Conservation (phyloP, 2,797 vertebrate genomes). For the Epinephelus malabaricus region DNA sequence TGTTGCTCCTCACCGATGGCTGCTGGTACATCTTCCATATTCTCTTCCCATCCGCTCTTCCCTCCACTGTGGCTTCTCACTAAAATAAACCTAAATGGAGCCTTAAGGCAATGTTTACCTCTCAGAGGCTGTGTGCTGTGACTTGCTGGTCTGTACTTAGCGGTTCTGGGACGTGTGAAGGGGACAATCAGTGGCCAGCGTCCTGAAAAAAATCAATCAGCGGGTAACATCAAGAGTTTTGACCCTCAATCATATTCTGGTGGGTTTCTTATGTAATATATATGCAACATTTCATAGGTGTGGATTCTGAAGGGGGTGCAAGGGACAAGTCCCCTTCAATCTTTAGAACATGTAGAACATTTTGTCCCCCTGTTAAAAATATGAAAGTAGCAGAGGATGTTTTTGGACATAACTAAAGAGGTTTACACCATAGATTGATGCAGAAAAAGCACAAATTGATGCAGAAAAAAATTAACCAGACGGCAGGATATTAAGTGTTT, state of each 20-base stretch:
- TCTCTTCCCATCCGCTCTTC: slow-evolving; percentile 19
- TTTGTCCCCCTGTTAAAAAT: too few relatives aligned
- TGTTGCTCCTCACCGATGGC: slow-evolving; percentile 1
- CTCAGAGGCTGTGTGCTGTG: slow-evolving; percentile 39
- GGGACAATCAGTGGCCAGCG: slow-evolving; percentile 50
- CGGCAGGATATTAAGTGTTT: too few relatives aligned
- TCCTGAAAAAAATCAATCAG: slow-evolving; percentile 30
- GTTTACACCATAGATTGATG: too few relatives aligned
- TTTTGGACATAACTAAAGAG: too few relatives aligned
- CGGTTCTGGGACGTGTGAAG: slow-evolving; percentile 66
- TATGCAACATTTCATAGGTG: slow-evolving; percentile 2
- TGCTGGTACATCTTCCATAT: slow-evolving; percentile 30
- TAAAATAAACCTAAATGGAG: slow-evolving; percentile 73
- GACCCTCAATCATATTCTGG: neutral
- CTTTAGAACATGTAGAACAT: too few relatives aligned
- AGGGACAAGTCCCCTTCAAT: too few relatives aligned
- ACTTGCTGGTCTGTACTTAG: slow-evolving; percentile 69
- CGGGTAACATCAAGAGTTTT: neutral
- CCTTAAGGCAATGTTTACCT: slow-evolving; percentile 47
- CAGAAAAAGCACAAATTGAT: too few relatives aligned
- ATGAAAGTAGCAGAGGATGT: too few relatives aligned
- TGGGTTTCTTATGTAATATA: neutral
- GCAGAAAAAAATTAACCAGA: too few relatives aligned
- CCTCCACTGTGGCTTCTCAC: slow-evolving; percentile 58
- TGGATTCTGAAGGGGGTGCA: too few relatives aligned